Conservation (phyloP, 2,113 vertebrate species). For the Cariama cristata region DNA sequence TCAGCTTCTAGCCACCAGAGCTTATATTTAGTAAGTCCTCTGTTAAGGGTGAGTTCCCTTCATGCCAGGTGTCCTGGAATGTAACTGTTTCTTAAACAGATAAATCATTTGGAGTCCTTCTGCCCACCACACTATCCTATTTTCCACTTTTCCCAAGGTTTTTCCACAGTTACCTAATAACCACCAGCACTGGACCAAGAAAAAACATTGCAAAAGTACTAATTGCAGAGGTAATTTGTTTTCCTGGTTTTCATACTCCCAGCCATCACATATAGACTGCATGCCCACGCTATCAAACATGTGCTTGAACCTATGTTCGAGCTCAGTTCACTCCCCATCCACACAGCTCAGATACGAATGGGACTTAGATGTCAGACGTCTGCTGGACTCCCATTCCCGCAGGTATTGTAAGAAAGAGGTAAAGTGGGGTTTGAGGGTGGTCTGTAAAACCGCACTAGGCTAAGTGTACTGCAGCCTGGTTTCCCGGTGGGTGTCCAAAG, state of each 20-base stretch:
- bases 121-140: not conserved
- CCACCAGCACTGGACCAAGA: not conserved
- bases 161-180: not conserved
- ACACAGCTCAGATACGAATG: not conserved
- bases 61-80: not conserved
- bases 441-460: not conserved
- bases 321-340: not conserved
- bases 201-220: not conserved
- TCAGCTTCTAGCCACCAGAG: not conserved
- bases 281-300: rapidly evolving
- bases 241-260: not conserved
- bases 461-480: not conserved
- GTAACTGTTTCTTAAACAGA: not conserved
- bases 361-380: not conserved
- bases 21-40: not conserved
- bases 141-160: not conserved
- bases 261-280: not conserved
- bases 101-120: not conserved
- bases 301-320: rapidly evolving
- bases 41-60: not conserved
- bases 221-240: not conserved
- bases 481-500: not conserved
- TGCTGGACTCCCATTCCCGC: not conserved
- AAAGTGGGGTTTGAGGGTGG: not conserved
- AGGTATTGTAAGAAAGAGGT: not conserved